Conservation (phyloP, 2,113 vertebrate genomes). For the Ictalurus furcatus region DNA sequence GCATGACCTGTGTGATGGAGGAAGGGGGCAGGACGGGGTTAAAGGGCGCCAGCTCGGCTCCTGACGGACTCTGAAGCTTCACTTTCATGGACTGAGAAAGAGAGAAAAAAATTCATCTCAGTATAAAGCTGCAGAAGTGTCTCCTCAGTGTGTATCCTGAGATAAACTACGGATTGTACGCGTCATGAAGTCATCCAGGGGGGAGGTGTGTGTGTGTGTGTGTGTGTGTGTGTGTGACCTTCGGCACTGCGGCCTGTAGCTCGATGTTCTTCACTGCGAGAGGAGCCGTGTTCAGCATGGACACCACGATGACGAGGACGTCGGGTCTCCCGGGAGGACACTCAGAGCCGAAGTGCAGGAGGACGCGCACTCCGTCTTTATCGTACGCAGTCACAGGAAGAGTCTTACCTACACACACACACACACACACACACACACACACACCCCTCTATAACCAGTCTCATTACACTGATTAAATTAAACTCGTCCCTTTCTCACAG, state of each 20-base stretch:
- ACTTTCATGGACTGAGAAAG: slow-evolving; percentile 86
- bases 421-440: slow-evolving; percentile 4
- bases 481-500: too few species aligned
- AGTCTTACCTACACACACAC: slow-evolving; percentile 76
- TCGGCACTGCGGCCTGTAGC: slow-evolving; percentile 93
- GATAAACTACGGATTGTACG: not conserved
- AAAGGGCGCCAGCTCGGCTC: too few species aligned
- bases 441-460: not conserved
- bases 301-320: slow-evolving; percentile 90
- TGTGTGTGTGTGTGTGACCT: slow-evolving; percentile 72
- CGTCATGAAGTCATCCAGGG: not conserved
- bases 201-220: too few species aligned
- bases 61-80: slow-evolving; percentile 92
- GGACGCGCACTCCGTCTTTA: slow-evolving; percentile 86
- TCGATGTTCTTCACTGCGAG: slow-evolving; percentile 81
- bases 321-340: slow-evolving; percentile 82
- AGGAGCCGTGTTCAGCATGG: slow-evolving; percentile 89
- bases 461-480: too few species aligned
- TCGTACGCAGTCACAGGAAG: too few species aligned
- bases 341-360: slow-evolving; percentile 91
- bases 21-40: slow-evolving; percentile 85
- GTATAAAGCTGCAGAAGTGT: not conserved
- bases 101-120: slow-evolving; percentile 7
- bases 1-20: slow-evolving; percentile 95
- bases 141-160: not conserved